These are phyloP conservation scores for Callaeas wilsoni DNA, from an alignment of 2,113 vertebrate genomes.

Conservation along the genomic window DNA sequence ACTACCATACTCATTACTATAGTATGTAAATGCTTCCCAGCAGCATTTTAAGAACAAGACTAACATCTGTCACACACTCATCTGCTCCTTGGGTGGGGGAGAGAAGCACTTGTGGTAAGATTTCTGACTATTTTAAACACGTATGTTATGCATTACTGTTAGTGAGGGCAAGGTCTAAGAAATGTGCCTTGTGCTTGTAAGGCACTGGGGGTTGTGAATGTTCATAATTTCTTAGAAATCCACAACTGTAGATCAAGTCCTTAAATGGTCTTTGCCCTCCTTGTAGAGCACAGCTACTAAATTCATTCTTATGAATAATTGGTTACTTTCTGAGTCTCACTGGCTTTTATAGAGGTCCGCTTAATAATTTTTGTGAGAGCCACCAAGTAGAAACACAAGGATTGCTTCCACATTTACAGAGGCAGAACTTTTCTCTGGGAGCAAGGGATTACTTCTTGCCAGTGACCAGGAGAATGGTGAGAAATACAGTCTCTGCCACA, in stretches of 20 bases:
- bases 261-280: not conserved
- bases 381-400: not conserved
- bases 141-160: not conserved
- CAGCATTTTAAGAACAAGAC: not conserved
- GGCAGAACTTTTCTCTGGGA: not conserved
- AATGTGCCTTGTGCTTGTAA: not conserved
- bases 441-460: not conserved
- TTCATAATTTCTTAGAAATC: not conserved
- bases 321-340: not conserved
- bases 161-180: not conserved
- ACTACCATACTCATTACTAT: not conserved
- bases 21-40: not conserved
- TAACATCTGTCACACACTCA: not conserved
- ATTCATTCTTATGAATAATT: not conserved
- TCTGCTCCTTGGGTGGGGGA: not conserved
- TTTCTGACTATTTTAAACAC: not conserved
- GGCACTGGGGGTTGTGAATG: not conserved
- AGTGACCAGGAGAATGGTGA: not conserved
- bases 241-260: not conserved
- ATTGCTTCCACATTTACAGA: not conserved
- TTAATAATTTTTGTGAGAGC: not conserved
- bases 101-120: not conserved
- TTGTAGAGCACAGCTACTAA: not conserved
- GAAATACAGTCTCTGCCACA: not conserved
- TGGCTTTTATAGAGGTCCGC: not conserved